Conservation (phyloP, 2,113 vertebrate genomes). For the Amphiprion ocellaris region DNA sequence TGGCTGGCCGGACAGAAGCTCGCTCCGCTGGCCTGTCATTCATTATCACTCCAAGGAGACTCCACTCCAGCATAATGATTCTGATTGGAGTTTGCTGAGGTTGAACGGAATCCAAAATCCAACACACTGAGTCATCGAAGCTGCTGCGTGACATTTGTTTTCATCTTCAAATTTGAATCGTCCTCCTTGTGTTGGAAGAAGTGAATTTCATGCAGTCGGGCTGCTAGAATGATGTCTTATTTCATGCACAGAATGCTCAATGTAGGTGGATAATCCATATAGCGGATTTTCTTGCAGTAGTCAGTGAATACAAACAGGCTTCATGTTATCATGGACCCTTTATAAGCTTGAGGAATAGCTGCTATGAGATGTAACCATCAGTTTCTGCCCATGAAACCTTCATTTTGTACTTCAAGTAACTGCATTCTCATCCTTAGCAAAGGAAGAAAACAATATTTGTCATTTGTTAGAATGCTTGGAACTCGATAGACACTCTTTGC, state of each 20-base stretch:
- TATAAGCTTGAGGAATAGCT: background rate
- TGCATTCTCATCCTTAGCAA: no score
- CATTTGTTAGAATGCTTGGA: no score
- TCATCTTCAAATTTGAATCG: background rate
- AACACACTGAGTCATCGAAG: constrained; percentile 7
- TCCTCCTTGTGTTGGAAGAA: background rate
- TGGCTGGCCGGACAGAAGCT: constrained; percentile 18
- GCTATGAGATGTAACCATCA: background rate
- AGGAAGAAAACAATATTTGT: no score
- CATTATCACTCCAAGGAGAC: constrained; percentile 32
- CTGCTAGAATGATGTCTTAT: constrained; percentile 5
- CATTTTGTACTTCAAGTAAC: no score
- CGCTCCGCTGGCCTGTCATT: constrained; percentile 14
- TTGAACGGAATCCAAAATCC: background rate
- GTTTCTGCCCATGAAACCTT: no score
- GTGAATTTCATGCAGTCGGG: background rate
- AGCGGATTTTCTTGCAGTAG: background rate
- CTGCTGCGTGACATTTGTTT: background rate
- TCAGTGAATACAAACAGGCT: background rate
- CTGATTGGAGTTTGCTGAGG: constrained; percentile 5
- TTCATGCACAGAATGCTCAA: background rate
- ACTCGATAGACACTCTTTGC: no score
- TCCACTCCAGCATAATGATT: constrained; percentile 6
- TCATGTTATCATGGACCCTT: background rate
- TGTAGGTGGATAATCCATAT: background rate